Percentiles rank a stretch among this genome's conserved stretches.
Conservation (phyloP, 2,797 vertebrate species). For the Sphaeramia orbicularis region DNA sequence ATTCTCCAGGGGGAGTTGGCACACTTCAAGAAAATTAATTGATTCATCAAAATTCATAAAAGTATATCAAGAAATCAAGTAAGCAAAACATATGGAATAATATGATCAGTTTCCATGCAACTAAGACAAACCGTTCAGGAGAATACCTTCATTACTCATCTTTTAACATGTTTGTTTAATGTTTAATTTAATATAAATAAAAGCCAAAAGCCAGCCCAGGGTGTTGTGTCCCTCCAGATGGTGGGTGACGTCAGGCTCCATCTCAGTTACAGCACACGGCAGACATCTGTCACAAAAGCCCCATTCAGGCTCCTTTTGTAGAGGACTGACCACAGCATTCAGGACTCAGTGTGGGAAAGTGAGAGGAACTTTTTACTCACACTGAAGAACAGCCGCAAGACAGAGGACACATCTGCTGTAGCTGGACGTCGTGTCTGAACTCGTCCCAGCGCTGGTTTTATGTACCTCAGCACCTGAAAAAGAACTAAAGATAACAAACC, state of each 20-base stretch:
- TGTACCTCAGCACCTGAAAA: too few relatives aligned
- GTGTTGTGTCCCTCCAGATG: slow-evolving; percentile 70
- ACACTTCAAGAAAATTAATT: slow-evolving; percentile 69
- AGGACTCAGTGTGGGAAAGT: slow-evolving; percentile 75
- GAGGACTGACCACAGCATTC: slow-evolving; percentile 49
- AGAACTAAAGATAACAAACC: too few relatives aligned
- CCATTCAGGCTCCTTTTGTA: slow-evolving; percentile 64
- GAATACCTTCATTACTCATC: too few relatives aligned
- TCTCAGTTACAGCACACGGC: slow-evolving; percentile 51
- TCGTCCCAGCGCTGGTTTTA: not conserved
- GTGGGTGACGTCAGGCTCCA: slow-evolving; percentile 45
- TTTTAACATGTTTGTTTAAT: too few relatives aligned
- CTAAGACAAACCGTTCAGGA: too few relatives aligned
- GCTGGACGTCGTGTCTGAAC: slow-evolving; percentile 28
- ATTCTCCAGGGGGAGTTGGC: slow-evolving; percentile 62
- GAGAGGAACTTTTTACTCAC: slow-evolving; percentile 51
- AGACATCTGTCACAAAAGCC: slow-evolving; percentile 58
- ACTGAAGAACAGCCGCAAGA: slow-evolving; percentile 26
- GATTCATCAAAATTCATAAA: too few relatives aligned
- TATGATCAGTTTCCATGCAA: too few relatives aligned
- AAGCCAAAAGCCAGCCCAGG: slow-evolving; percentile 14
- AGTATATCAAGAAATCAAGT: too few relatives aligned
- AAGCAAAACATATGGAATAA: too few relatives aligned
- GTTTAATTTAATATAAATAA: not conserved
- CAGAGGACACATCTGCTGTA: slow-evolving; percentile 33